Conservation (phyloP, 2,888 invertebrate genomes). For the Pediacus dermestoides region DNA sequence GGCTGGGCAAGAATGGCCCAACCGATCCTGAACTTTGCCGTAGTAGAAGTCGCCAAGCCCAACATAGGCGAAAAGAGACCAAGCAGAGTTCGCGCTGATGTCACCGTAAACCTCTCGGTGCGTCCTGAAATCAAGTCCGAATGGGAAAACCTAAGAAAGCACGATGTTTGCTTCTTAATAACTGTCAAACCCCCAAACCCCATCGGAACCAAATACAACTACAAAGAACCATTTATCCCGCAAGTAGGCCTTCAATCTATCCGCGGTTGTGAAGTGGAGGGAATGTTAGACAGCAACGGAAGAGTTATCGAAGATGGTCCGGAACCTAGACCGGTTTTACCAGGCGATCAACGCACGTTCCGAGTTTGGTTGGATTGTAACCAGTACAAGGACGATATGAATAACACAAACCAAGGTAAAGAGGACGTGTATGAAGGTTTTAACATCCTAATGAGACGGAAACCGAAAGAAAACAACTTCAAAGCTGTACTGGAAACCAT, state of each 20-base stretch:
- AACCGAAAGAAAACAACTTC: conserved; percentile 99
- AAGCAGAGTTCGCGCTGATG: conserved; percentile 91
- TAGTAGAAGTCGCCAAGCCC: conserved; percentile 91
- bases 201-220: conserved; percentile 81
- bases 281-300: conserved; percentile 94
- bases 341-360: conserved; percentile 87
- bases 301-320: conserved; percentile 95
- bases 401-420: conserved; percentile 72
- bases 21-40: conserved; percentile 86
- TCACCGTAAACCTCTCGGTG: conserved; percentile 88
- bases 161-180: conserved; percentile 96
- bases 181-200: conserved; percentile 82
- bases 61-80: conserved; percentile 93
- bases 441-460: conserved; percentile 95
- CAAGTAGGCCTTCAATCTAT: conserved; percentile 91
- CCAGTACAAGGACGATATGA: conserved; percentile 93
- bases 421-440: conserved; percentile 72
- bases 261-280: conserved; percentile 97
- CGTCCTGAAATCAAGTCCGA: conserved; percentile 89
- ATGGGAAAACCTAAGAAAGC: conserved; percentile 95
- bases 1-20: conserved; percentile 99
- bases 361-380: conserved; percentile 94
- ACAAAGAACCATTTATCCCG: conserved; percentile 80
- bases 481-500: conserved; percentile 99
- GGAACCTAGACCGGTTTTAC: conserved; percentile 80